Conservation (phyloP, 2,888 invertebrate genomes). For the Drosophila robusta region DNA sequence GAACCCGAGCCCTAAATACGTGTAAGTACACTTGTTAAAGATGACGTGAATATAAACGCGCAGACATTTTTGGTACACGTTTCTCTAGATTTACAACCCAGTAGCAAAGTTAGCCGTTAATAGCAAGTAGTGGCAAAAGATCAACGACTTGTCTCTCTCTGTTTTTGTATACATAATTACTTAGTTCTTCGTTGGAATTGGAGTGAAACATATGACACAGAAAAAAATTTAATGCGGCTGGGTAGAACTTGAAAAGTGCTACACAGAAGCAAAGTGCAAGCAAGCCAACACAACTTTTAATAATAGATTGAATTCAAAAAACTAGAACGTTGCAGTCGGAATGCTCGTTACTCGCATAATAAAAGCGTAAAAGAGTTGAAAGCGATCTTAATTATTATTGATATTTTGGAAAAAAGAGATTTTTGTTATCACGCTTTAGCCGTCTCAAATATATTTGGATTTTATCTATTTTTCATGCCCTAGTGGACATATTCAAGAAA, state of each 20-base stretch:
- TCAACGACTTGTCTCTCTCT: slow-evolving; percentile 39
- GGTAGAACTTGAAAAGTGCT: background rate
- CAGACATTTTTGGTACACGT: background rate
- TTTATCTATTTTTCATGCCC: too few species aligned
- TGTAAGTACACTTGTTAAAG: slow-evolving; percentile 14
- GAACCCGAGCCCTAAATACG: slow-evolving; percentile 49
- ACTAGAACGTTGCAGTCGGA: too few species aligned
- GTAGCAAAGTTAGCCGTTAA: slow-evolving; percentile 22
- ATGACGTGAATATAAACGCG: slow-evolving; percentile 10
- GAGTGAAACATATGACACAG: slow-evolving; percentile 25
- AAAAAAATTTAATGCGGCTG: background rate
- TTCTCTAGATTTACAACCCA: slow-evolving; percentile 11
- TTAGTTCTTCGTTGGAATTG: slow-evolving; percentile 27
- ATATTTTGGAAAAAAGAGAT: too few species aligned
- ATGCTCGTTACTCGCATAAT: too few species aligned
- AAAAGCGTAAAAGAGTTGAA: too few species aligned
- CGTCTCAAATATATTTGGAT: too few species aligned
- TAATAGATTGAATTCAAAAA: too few species aligned
- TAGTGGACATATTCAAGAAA: too few species aligned
- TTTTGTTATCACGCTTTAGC: too few species aligned
- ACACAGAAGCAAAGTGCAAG: background rate
- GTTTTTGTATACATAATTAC: slow-evolving; percentile 42
- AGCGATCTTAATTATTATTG: too few species aligned
- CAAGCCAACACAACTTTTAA: too few species aligned
- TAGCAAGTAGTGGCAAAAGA: slow-evolving; percentile 33